Percentiles rank a stretch among this genome's conserved stretches.
Conservation (phyloP, 2,888 invertebrate genomes). For the Ormia ochracea region DNA sequence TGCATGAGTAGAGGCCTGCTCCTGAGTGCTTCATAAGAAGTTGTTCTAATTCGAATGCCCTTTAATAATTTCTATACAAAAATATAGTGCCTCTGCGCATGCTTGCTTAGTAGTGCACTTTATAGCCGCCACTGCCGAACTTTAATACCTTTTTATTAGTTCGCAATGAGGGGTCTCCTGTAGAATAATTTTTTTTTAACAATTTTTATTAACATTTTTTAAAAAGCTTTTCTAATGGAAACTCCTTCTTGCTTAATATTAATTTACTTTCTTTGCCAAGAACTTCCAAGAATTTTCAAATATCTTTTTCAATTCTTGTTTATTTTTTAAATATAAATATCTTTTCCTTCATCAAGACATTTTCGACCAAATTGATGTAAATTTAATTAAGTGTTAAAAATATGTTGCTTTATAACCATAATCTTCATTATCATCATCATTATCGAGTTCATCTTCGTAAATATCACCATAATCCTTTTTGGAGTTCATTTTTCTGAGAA, state of each 20-base stretch:
- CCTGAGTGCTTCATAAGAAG: no score
- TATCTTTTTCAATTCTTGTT: not conserved
- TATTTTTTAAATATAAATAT: constrained; percentile 14
- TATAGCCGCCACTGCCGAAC: no score
- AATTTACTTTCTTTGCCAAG: no score
- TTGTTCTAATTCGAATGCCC: no score
- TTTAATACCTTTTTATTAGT: no score
- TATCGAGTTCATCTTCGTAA: not conserved
- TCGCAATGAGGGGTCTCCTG: no score
- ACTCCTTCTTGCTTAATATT: not conserved
- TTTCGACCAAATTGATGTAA: constrained; percentile 40
- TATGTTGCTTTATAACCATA: not conserved
- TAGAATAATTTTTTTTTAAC: not conserved
- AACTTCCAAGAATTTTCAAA: not conserved
- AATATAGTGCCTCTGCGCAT: no score
- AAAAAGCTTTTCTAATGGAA: not conserved
- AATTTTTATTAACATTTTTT: not conserved
- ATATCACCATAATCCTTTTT: not conserved
- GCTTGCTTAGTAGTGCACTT: no score
- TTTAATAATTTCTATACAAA: no score
- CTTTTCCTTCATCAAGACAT: not conserved
- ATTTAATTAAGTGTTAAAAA: constrained; percentile 53
- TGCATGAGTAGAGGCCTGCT: no score
- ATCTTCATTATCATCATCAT: constrained; percentile 13
- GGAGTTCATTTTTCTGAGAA: not conserved